Evolutionary conservation across 2,113 vertebrate genomes (phyloP).

Genomic region (Ctenodactylus gundi): DNA sequence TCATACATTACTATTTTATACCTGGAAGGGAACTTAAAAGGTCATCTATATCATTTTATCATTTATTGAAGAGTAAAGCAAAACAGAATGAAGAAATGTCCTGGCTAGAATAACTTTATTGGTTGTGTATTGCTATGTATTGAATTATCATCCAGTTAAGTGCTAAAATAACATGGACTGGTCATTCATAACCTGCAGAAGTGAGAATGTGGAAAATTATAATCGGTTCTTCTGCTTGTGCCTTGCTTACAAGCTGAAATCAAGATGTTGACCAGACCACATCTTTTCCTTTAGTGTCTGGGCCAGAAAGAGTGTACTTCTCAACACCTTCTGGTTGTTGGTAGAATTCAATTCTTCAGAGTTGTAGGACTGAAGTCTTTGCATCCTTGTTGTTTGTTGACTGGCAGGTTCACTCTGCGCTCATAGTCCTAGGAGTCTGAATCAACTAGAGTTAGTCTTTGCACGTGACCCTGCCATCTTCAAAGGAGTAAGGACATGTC

Average conservation of each 20-base stretch:
- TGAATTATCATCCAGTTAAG: neutral
- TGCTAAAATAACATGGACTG: neutral
- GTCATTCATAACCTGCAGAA: neutral
- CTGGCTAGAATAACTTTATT: neutral
- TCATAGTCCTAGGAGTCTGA: no score
- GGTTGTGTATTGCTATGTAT: neutral
- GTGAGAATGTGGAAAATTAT: rapidly evolving
- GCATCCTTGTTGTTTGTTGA: neutral
- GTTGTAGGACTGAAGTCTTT: neutral
- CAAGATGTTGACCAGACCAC: neutral
- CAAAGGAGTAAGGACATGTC: neutral
- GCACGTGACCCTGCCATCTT: rapidly evolving
- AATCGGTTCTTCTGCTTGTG: neutral
- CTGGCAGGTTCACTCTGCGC: neutral
- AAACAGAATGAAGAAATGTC: neutral
- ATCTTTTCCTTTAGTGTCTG: neutral
- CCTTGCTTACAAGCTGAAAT: neutral
- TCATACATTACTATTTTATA: neutral
- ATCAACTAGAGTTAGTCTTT: neutral
- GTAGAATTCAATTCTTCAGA: neutral
- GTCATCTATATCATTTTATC: neutral
- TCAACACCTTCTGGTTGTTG: neutral
- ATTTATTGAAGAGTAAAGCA: neutral
- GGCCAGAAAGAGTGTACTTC: neutral
- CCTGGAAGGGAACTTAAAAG: neutral